These are phyloP conservation scores for Parauchenoglanis ngamensis DNA, from an alignment of 2,797 vertebrate genomes.

Conservation along the genomic window DNA sequence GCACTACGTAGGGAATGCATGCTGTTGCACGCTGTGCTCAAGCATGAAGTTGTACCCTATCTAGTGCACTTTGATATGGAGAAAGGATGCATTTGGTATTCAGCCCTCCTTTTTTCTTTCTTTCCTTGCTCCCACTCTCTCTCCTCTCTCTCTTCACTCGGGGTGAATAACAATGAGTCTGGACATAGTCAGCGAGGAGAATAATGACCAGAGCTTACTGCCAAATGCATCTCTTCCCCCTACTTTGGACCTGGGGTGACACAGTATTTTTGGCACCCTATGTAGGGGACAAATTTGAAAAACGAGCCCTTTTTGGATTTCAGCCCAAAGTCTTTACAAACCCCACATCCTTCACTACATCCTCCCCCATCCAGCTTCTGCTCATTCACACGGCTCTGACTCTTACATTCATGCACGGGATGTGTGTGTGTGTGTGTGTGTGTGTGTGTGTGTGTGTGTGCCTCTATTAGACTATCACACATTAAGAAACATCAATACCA, in stretches of 20 bases:
- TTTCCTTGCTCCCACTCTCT: slow-evolving; percentile 44
- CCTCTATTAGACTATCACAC: neutral
- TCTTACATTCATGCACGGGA: neutral
- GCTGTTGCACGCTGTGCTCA: neutral
- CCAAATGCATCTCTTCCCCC: slow-evolving; percentile 10
- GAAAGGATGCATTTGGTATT: neutral
- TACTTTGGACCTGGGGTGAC: neutral
- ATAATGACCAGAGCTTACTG: slow-evolving; percentile 69
- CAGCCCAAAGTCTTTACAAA: slow-evolving; percentile 15
- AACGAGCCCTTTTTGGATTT: neutral
- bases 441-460: slow-evolving; percentile 2
- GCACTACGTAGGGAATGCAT: neutral
- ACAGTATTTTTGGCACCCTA: neutral
- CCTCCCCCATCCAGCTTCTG: slow-evolving; percentile 17
- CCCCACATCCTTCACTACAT: slow-evolving; percentile 17
- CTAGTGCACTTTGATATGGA: neutral
- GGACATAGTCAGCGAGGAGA: slow-evolving; percentile 71
- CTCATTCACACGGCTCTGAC: neutral
- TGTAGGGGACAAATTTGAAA: neutral
- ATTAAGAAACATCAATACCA: no score
- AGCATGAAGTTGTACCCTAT: neutral
- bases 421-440: slow-evolving; percentile 2
- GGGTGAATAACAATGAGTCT: slow-evolving; percentile 83
- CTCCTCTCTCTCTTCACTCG: slow-evolving; percentile 62
- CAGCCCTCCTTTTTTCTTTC: neutral